Base-by-base conservation (phyloP, 2,888 invertebrate species). In the Drosophila peninsularis region DNA sequence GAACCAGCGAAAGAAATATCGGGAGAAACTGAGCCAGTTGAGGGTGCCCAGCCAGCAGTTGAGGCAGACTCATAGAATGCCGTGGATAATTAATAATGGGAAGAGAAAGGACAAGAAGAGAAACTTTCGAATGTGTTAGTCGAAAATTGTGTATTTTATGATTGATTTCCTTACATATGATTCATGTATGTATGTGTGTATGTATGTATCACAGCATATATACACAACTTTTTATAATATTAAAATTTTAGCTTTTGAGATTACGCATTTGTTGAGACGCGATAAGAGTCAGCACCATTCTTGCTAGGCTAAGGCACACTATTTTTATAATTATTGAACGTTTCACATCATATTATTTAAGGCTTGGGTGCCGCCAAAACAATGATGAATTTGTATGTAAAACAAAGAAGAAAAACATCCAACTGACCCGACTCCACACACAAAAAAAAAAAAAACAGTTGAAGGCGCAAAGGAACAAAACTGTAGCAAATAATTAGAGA, bases 401-500 rank as follows among this genome's bases (percentile, higher is more conserved):
- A 56, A 56, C n/a, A 56, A 24, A 34, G 30, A 7, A 11, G 1
- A 34, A 34, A 3, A 54, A 53, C 9, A 34, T 4, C 34, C 11
- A 53, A 52, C 30, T 10, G 30, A 30, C 42, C 42, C 7, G 49
- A 21, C n/a, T 54, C 37, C 30, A 32, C 30, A 60, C 24, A 24
- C 3, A 24, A 24, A 17, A 19, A 24, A 24, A 24, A 17, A 19
- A 11, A 5, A 5, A 44, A 41, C 41, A 61, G 60, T 58, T 58
- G 47, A 50, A 44, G 61, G 57, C 78, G 66, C 62, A 77, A 62
- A 61, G 56, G 62, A 70, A 67, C 62, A 87, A 70, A 68, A 68
- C 54, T 66, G 54, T 85, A 83, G 83, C 52, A 82, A 83, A 83
- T 82, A 83, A 75, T 75, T 86, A 82, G 78, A 66, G 62, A 80